Percentiles rank a stretch among this genome's conserved stretches.
Conservation (phyloP, 2,113 vertebrate species). For the Fregata magnificens region DNA sequence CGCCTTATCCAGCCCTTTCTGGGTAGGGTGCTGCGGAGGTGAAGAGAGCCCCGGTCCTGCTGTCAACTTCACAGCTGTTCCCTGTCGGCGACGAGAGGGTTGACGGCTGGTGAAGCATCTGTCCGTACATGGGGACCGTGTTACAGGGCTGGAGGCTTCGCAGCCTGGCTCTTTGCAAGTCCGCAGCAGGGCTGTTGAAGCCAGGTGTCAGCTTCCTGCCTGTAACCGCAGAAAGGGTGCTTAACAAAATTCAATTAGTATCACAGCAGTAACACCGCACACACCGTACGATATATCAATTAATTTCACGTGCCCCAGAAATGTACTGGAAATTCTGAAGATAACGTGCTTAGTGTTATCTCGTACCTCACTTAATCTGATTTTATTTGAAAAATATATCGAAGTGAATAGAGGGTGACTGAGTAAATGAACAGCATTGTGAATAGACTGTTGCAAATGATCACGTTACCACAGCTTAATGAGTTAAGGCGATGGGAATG, state of each 20-base stretch:
- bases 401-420: neutral
- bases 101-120: neutral
- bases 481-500: neutral
- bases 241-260: neutral
- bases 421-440: neutral
- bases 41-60: neutral
- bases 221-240: rapidly evolving
- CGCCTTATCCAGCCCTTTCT: neutral
- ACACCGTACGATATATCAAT: neutral
- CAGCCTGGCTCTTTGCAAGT: neutral
- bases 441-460: neutral
- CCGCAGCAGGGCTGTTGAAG: neutral
- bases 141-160: neutral
- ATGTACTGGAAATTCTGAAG: neutral
- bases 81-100: rapidly evolving
- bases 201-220: neutral
- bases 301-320: neutral
- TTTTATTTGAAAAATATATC: neutral
- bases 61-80: neutral
- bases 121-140: neutral
- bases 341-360: neutral
- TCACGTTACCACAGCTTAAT: neutral
- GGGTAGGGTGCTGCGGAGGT: neutral
- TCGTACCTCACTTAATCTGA: neutral
- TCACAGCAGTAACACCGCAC: rapidly evolving